A percentile compares a stretch with the other conserved stretches of the same genome.
These are phyloP conservation scores for Sebastes oblongus DNA, from an alignment of 2,797 vertebrate genomes.

Conservation along the genomic window DNA sequence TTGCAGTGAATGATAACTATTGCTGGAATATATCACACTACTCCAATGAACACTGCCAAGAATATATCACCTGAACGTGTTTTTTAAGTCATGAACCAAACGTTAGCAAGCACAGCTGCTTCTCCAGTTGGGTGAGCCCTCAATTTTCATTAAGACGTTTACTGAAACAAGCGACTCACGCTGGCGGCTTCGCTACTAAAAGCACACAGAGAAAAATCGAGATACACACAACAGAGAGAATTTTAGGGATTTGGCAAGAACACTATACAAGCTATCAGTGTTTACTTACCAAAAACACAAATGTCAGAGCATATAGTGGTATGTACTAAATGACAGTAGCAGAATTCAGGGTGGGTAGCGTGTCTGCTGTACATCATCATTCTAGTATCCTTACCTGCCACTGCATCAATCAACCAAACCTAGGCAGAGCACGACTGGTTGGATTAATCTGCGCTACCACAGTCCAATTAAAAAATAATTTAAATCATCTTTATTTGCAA, in stretches of 20 bases:
- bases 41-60: constrained; percentile 99
- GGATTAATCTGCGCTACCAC: constrained; percentile 18
- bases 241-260: constrained; percentile 94
- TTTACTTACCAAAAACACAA: constrained; percentile 91
- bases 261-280: constrained; percentile 92
- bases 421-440: constrained; percentile 18
- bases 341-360: constrained; percentile 55
- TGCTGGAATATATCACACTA: constrained; percentile 92
- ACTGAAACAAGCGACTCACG: constrained; percentile 99
- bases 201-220: constrained; percentile 99
- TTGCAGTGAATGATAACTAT: constrained; percentile 79
- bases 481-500: constrained; percentile 12
- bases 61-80: constrained; percentile 99
- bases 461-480: background rate
- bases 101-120: constrained; percentile 99
- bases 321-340: constrained; percentile 50
- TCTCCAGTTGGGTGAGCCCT: constrained; percentile 99
- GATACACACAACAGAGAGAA: constrained; percentile 99
- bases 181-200: constrained; percentile 99
- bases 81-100: constrained; percentile 99
- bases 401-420: constrained; percentile 60
- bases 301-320: constrained; percentile 52
- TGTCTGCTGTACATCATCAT: constrained; percentile 55
- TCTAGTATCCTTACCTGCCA: constrained; percentile 79
- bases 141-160: constrained; percentile 99